These are phyloP conservation scores for Aphaenogaster ashmeadi DNA, from an alignment of 1,140 invertebrate genomes.

Conservation along the genomic window DNA sequence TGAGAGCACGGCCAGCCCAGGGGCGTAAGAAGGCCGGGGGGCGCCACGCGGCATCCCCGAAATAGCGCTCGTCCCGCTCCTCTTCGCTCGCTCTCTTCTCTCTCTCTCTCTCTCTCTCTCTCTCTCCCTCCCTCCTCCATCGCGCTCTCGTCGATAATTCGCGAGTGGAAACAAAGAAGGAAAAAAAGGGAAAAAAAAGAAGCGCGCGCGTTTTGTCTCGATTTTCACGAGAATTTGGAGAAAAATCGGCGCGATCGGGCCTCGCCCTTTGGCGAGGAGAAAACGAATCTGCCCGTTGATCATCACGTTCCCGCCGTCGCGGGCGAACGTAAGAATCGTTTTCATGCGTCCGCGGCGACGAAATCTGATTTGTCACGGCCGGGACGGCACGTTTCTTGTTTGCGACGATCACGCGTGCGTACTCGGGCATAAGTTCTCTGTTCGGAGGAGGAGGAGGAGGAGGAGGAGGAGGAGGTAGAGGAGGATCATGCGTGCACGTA, in stretches of 20 bases:
- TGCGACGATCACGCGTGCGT: conserved; percentile 20
- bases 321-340: conserved; percentile 1
- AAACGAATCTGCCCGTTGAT: background rate
- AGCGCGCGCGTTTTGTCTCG: background rate
- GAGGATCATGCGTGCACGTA: background rate
- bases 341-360: background rate
- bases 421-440: background rate
- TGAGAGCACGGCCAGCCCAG: conserved; percentile 79
- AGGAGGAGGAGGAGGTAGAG: too few species aligned
- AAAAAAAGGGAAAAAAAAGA: too few species aligned
- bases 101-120: background rate
- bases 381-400: conserved; percentile 10
- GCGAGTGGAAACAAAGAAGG: background rate
- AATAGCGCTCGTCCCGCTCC: conserved; percentile 21
- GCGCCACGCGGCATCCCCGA: conserved; percentile 8
- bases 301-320: background rate
- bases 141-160: background rate
- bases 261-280: background rate
- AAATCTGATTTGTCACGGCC: conserved; percentile 48
- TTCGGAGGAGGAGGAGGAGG: background rate
- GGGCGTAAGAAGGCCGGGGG: conserved; percentile 68
- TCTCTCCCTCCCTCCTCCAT: background rate
- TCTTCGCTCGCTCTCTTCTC: background rate
- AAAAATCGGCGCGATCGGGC: background rate
- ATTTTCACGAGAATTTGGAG: background rate